Evolutionary conservation across 2,888 invertebrate genomes (phyloP).

Genomic region (Synanthedon myopaeformis): DNA sequence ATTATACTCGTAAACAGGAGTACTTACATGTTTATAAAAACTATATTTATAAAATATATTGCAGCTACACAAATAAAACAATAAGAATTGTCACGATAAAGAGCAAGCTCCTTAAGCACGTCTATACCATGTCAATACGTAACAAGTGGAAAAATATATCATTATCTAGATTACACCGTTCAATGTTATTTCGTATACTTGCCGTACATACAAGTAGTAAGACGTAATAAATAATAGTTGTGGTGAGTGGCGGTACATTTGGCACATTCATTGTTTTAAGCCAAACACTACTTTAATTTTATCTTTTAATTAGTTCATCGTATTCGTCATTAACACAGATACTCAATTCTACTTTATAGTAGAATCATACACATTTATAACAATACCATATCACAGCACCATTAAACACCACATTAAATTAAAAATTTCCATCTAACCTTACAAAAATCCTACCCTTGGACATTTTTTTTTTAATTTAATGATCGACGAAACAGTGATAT

Average conservation of each 20-base stretch:
- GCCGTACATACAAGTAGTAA: no score
- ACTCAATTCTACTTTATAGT: neutral
- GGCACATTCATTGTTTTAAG: conserved; percentile 13
- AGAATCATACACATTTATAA: conserved; percentile 20
- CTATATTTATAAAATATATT: no score
- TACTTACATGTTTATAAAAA: no score
- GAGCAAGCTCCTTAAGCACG: no score
- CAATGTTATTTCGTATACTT: no score
- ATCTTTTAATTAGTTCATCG: neutral
- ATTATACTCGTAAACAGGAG: no score
- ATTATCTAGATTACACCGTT: no score
- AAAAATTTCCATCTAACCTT: conserved; percentile 13
- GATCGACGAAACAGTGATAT: conserved; percentile 32
- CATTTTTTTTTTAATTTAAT: conserved; percentile 20
- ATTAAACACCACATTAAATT: conserved; percentile 27
- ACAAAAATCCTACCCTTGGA: conserved; percentile 27
- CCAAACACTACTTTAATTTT: neutral
- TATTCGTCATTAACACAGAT: neutral
- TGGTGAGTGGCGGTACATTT: conserved; percentile 11
- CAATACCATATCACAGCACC: conserved; percentile 54
- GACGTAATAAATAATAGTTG: no score
- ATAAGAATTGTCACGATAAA: no score
- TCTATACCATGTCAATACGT: no score
- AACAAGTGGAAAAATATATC: no score
- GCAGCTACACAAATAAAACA: no score